Evolutionary conservation across 1,140 invertebrate genomes (phyloP), one percentile per base, ranked within the genome.

Genomic region (Ostrea edulis): DNA sequence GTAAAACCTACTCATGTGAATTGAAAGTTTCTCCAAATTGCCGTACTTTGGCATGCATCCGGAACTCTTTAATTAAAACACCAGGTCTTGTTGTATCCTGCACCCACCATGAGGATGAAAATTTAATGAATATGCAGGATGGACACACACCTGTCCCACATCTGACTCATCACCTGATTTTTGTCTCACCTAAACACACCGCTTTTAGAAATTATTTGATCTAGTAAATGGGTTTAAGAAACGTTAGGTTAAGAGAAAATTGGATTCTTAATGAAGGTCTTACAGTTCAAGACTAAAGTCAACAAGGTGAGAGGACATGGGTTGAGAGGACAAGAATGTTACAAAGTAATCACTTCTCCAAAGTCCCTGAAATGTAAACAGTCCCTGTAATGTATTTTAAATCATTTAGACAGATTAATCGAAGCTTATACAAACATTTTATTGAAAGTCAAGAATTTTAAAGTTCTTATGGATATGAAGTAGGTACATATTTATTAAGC

Each of bases 401-500:
- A 29, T 77, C 68, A 77, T 77, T 77, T 77, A 77, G 25, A 77
- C 68, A 77, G 68, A 77, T 77, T 77, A 77, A 77, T 77, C 25
- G 68, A 77, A 77, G 25, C 29, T 14, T 29, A 77, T 11, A 77
- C 25, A 29, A 77, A 77, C 29, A 35, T 77, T 77, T 77, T 29
- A 25, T 77, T 77, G 14, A 25, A 77, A 77, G 68, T 77, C 68
- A 77, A 77, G 68, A 29, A 62, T n/a, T 20, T 62, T 17, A 62
- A 62, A 62, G 55, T 7, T 17, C 55, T 62, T 17, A 62, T 62
- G 0, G 1, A 20, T 62, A n/a, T n/a, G n/a, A 62, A 62, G 55
- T 8, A 62, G 35, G 35, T 44, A 44, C 35, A 44, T 44, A 44
- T 44, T 1, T 44, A 44, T 44, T 44, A 44, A 44, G 35, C 35